phyloP scores from a whole-genome alignment of 2,888 invertebrate genomes.

The Drosophila mercatorum region DNA sequence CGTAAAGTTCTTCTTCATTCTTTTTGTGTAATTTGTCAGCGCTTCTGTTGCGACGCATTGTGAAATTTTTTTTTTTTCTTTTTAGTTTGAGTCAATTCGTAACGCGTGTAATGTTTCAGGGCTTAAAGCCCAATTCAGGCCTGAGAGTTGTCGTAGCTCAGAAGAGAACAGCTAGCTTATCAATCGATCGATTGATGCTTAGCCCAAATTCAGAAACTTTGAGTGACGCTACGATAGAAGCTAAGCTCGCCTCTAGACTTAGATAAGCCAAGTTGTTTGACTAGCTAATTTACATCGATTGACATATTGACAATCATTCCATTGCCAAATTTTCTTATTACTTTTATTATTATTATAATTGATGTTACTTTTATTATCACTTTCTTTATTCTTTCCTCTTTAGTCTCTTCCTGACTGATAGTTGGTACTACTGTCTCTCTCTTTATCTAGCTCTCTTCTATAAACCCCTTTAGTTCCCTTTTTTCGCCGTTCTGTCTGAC shows the following conservation, averaged over 20 bases:
- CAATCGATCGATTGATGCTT: background rate
- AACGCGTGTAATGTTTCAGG: constrained; percentile 49
- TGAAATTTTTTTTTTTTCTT: constrained; percentile 36
- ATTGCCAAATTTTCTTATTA: too few relatives aligned
- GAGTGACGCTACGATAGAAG: background rate
- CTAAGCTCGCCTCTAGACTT: background rate
- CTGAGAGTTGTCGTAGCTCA: constrained; percentile 12
- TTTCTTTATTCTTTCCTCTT: too few relatives aligned
- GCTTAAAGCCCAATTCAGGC: constrained; percentile 12
- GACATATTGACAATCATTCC: too few relatives aligned
- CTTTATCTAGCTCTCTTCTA: background rate
- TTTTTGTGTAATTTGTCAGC: constrained; percentile 55
- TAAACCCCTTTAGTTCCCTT: background rate
- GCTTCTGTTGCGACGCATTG: constrained; percentile 48
- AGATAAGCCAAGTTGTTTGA: background rate
- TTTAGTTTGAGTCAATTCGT: constrained; percentile 41
- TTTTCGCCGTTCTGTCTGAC: background rate
- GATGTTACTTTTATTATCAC: too few relatives aligned
- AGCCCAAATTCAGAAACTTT: background rate
- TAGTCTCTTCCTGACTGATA: too few relatives aligned
- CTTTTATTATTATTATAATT: too few relatives aligned
- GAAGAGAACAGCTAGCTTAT: background rate
- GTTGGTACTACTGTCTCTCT: too few relatives aligned
- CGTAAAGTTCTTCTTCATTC: constrained; percentile 38
- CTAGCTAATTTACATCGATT: too few relatives aligned